Evolutionary conservation across 37 sponge, comb jelly and placozoan genomes (phyloP), one percentile per base, ranked within the genome.

Genomic region (Tethya wilhelma): DNA sequence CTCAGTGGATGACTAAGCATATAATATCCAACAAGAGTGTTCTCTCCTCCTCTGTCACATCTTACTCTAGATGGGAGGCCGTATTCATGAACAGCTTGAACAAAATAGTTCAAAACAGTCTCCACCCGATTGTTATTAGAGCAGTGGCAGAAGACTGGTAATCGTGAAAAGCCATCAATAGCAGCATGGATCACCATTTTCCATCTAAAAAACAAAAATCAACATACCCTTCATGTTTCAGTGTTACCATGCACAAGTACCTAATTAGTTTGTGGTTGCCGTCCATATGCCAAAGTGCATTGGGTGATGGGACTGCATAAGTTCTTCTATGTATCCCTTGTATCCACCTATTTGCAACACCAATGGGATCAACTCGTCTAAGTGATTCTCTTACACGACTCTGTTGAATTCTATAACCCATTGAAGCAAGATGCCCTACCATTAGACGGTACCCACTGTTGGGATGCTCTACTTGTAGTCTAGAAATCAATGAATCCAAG

Each of bases 41-140:
- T 91, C 56, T 91, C 92, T 26, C 87, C 87, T 44, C 88, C 92
- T 9, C 59, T 45, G 67, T 91, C 92, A 59, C 26, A 67, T 64
- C 92, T 37, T 8, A 91, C 83, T 77, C 91, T 67, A 2, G 80
- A 82, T 44, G 92, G 92, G 0, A 87, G 57, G 4, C 88, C 88
- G 67, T 82, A 87, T 5, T 65, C 55, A n/a, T 77, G 63, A 41
- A 79, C 78, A 44, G 75, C 92, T 6, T 2, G 34, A 1, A 60
- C 30, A 78, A 87, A 91, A 4, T 43, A 64, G 9, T 29, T 0
- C 17, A 91, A 44, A n/a, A 78, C 92, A 22, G 92, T 87, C 0
- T 45, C 46, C 41, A 88, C 87, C 4, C 59, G 36, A 42, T 91
- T 91, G 36, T 91, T 91, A 28, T 64, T 45, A 1, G 87, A 26